Conservation (phyloP, 2,797 vertebrate species). For the Neosilurus mollespiculum region DNA sequence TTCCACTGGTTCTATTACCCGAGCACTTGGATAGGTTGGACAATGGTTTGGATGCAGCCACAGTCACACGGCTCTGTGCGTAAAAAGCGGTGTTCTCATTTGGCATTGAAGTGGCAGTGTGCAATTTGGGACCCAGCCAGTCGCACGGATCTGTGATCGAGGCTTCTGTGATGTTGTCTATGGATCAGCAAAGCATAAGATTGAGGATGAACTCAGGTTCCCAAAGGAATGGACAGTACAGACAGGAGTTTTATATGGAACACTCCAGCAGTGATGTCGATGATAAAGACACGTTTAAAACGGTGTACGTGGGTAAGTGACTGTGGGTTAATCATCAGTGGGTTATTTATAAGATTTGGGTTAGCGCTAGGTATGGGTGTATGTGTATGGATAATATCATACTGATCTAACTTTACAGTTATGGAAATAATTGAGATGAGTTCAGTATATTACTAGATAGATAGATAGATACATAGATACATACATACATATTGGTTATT, state of each 20-base stretch:
- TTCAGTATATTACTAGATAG: not conserved
- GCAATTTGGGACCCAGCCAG: not conserved
- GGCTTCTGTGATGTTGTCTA: constrained; percentile 45
- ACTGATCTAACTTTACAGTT: not conserved
- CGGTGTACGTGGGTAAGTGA: constrained; percentile 38
- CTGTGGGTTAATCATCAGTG: not conserved
- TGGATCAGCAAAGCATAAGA: constrained; percentile 34
- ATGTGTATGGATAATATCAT: not conserved
- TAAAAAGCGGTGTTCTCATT: not conserved
- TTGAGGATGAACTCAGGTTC: constrained; percentile 39
- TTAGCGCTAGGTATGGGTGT: not conserved
- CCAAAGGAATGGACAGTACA: constrained; percentile 14
- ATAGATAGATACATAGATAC: not conserved
- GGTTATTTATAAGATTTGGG: not conserved
- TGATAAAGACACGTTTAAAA: constrained; percentile 23
- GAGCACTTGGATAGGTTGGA: not conserved
- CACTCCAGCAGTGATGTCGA: constrained; percentile 31
- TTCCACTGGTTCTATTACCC: not conserved
- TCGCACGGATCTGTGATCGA: constrained; percentile 2
- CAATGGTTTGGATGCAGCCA: constrained; percentile 1
- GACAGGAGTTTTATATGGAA: constrained; percentile 40
- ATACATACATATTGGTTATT: not conserved
- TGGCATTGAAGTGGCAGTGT: not conserved
- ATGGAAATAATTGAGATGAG: not conserved
- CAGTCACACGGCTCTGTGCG: constrained; percentile 7